Evolutionary conservation across 2,888 invertebrate genomes (phyloP), one percentile per base, ranked within the genome.

Genomic region (Tineola bisselliella): DNA sequence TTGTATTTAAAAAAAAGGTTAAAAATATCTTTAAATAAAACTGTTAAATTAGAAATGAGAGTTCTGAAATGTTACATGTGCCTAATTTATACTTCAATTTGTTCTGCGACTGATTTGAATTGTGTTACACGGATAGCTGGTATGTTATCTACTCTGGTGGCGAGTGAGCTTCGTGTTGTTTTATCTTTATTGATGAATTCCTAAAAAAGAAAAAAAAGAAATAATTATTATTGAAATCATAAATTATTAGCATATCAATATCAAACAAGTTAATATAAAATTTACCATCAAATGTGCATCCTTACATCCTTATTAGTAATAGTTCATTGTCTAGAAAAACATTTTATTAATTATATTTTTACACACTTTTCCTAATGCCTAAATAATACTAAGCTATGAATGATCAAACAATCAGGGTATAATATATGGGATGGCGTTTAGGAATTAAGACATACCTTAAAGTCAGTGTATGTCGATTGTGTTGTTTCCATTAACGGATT

Each of bases 141-240:
- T 0, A 65, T 66, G 38, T 63, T 68, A 8, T 60, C 67, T 57
- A 18, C 10, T 54, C 25, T 54, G 25, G 2, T 79, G 44, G 70
- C 77, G 73, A 89, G 74, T 0, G 90, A 90, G 64, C 90, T 90
- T 63, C 90, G 86, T 25, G 88, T 72, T 64, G 88, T 86, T 59
- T 83, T 77, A 38, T 84, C 81, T 38, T 87, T 79, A 61, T 86
- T 79, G 56, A 90, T 80, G 63, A 81, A 76, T 43, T 89, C 87
- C 82, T 89, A 81, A 13, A 81, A 83, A 60, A 68, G 19, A 60
- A 62, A 61, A 63, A 60, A 19, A 48, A 38, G 38, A 12, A 38
- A 38, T 38, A 31, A 31, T 31, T 31, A 59, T 44, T 6, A 17
- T 48, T 19, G 6, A 25, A 25, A 25, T 4, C 25, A 25, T 25